Evolutionary conservation across 1,140 invertebrate genomes (phyloP).

Genomic region (Papilio polyxenes): DNA sequence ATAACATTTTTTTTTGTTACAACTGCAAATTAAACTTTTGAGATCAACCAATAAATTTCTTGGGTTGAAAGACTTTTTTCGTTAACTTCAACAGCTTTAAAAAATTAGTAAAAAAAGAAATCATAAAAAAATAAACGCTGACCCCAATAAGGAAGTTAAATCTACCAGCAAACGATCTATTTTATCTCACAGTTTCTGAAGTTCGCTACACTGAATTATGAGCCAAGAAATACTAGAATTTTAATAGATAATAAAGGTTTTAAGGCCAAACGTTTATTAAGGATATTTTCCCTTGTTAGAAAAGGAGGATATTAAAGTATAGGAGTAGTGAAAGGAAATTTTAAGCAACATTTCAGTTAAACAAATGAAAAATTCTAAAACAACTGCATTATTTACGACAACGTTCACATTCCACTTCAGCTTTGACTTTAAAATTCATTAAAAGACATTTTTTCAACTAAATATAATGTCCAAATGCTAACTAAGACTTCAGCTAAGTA

Average conservation of each 20-base stretch:
- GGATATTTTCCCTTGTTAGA: neutral
- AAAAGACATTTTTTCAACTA: neutral
- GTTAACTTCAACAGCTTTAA: neutral
- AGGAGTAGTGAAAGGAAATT: neutral
- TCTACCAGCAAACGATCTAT: neutral
- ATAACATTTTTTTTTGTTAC: too few species aligned
- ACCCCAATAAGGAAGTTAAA: neutral
- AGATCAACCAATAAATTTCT: too few species aligned
- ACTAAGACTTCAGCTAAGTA: too few species aligned
- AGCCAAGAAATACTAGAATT: conserved; percentile 10
- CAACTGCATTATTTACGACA: neutral
- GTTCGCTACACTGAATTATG: conserved; percentile 5
- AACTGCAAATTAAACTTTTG: too few species aligned
- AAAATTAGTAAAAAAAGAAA: neutral
- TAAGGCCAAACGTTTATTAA: neutral
- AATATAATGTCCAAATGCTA: too few species aligned
- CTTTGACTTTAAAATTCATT: neutral
- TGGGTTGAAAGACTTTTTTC: neutral
- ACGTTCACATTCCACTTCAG: neutral
- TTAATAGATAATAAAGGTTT: conserved; percentile 13
- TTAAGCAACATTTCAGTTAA: neutral
- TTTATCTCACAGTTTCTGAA: conserved; percentile 4
- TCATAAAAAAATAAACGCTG: neutral
- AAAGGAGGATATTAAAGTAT: too few species aligned
- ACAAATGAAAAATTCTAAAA: conserved; percentile 1